Conservation (phyloP, 2,888 invertebrate species). For the Entomobrya multifasciata region DNA sequence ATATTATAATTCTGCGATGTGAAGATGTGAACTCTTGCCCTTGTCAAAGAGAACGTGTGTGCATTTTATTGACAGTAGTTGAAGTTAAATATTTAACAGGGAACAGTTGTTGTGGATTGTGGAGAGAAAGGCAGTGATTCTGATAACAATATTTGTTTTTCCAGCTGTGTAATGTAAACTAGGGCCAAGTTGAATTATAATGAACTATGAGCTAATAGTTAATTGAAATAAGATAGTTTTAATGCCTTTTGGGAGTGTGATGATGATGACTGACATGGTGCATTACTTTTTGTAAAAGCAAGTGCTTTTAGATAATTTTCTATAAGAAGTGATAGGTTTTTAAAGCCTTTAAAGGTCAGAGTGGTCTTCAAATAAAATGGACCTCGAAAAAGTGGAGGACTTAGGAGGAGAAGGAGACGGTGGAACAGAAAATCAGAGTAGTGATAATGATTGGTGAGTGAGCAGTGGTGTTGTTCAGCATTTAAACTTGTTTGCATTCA, state of each 20-base stretch:
- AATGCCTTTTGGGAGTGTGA: too few species aligned
- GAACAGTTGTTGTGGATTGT: too few species aligned
- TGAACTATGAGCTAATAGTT: background rate
- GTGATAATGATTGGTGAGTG: slow-evolving; percentile 61
- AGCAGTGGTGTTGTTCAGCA: slow-evolving; percentile 11
- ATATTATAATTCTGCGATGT: background rate
- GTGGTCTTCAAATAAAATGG: background rate
- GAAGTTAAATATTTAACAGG: too few species aligned
- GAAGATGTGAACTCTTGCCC: background rate
- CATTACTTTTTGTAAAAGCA: background rate
- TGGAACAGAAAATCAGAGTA: slow-evolving; percentile 28
- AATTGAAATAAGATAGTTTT: too few species aligned
- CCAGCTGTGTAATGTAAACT: too few species aligned
- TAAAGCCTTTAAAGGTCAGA: background rate
- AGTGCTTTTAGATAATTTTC: background rate
- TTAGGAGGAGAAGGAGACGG: slow-evolving; percentile 14
- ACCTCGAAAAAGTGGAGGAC: slow-evolving; percentile 47
- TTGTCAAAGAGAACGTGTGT: slow-evolving; percentile 17
- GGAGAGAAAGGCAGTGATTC: background rate
- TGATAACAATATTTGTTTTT: background rate
- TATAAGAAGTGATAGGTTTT: background rate
- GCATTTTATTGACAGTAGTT: slow-evolving; percentile 17
- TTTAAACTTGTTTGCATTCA: too few species aligned
- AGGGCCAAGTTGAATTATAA: background rate
- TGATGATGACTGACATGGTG: background rate